These are phyloP conservation scores for Zootermopsis nevadensis DNA, from an alignment of 2,888 invertebrate genomes.

Conservation along the genomic window DNA sequence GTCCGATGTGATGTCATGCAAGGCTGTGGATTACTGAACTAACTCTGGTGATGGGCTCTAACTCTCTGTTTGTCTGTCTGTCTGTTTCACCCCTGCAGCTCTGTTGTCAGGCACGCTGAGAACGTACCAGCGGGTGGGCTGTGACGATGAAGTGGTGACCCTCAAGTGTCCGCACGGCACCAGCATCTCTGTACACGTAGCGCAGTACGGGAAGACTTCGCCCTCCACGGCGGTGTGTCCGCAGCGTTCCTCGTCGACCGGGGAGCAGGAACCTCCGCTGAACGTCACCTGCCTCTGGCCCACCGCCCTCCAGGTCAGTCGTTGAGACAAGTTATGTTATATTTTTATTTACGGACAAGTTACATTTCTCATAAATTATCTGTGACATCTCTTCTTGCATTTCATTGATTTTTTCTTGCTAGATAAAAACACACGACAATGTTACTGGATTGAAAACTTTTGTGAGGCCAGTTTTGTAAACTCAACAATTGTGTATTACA, in stretches of 20 bases:
- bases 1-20: background rate
- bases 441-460: too few relatives aligned
- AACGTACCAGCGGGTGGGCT: slow-evolving; percentile 91
- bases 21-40: background rate
- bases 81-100: slow-evolving; percentile 69
- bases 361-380: too few relatives aligned
- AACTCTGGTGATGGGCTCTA: slow-evolving; percentile 18
- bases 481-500: too few relatives aligned
- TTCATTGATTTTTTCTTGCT: too few relatives aligned
- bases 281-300: slow-evolving; percentile 82
- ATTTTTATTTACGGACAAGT: too few relatives aligned
- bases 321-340: too few relatives aligned
- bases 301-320: slow-evolving; percentile 79
- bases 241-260: slow-evolving; percentile 55
- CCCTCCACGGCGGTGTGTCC: slow-evolving; percentile 66
- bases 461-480: too few relatives aligned
- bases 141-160: slow-evolving; percentile 89
- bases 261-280: slow-evolving; percentile 65
- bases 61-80: slow-evolving; percentile 9
- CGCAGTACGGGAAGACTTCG: slow-evolving; percentile 85
- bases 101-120: slow-evolving; percentile 89
- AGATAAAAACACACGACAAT: too few relatives aligned
- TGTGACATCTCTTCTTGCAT: too few relatives aligned
- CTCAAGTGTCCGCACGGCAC: slow-evolving; percentile 92
- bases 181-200: slow-evolving; percentile 89